phyloP scores from a whole-genome alignment of 2,113 vertebrate genomes.

The Mixornis gularis region DNA sequence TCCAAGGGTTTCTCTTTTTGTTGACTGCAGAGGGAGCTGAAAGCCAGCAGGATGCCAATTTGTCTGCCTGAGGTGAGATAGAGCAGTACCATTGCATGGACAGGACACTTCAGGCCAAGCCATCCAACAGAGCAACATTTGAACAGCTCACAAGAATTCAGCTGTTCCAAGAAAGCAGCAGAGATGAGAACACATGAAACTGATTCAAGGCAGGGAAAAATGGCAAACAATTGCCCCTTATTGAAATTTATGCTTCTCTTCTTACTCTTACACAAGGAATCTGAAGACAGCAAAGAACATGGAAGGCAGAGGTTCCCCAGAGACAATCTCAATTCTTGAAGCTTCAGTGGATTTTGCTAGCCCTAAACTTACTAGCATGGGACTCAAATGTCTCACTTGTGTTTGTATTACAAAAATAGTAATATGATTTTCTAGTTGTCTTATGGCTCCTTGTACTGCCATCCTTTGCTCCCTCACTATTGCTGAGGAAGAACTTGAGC shows the following conservation, averaged over 20 bases:
- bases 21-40: constrained; percentile 62
- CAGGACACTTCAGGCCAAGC: background rate
- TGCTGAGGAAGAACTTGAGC: background rate
- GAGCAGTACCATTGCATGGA: background rate
- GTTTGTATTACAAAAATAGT: background rate
- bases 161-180: background rate
- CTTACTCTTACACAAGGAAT: background rate
- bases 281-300: background rate
- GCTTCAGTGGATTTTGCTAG: background rate
- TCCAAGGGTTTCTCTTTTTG: background rate
- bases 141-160: background rate
- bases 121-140: background rate
- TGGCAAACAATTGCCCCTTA: background rate
- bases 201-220: fast-evolving
- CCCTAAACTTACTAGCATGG: background rate
- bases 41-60: constrained; percentile 30
- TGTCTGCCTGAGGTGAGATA: background rate
- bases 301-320: background rate
- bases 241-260: background rate
- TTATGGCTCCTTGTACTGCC: background rate
- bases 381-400: background rate
- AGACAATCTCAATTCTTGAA: background rate
- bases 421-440: background rate
- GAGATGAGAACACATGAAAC: background rate
- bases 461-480: background rate